Evolutionary conservation across 30 jellyfish, hydroid and myxozoan species (phyloP).

Genomic region (Turritopsis dohrnii): DNA sequence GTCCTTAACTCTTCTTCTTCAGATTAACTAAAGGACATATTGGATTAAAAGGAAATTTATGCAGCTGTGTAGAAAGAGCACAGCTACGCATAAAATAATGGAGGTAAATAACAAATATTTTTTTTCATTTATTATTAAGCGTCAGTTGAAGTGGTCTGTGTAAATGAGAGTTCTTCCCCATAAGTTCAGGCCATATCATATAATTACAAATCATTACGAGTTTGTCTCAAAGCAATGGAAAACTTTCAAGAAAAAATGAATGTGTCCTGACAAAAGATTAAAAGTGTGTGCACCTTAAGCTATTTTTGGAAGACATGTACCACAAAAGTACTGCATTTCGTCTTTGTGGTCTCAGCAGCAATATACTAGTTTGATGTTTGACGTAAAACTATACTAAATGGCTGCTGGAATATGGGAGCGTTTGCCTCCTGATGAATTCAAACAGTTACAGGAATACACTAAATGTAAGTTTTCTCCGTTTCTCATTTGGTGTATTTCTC

Average conservation of each 20-base stretch:
- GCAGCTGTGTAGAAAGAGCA: constrained; percentile 11
- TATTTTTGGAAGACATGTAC: neutral
- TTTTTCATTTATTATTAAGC: neutral
- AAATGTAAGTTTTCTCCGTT: constrained; percentile 52
- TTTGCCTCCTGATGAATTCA: constrained; percentile 80
- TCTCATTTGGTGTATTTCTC: neutral
- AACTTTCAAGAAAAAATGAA: neutral
- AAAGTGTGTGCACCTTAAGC: neutral
- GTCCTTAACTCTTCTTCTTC: neutral
- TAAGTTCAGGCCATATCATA: neutral
- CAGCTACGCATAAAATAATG: neutral
- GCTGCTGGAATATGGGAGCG: constrained; percentile 88
- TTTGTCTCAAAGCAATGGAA: neutral
- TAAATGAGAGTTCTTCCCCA: neutral
- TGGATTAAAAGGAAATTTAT: neutral
- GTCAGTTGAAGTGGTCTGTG: neutral
- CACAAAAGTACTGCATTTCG: neutral
- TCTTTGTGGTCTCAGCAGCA: neutral
- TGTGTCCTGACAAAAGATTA: neutral
- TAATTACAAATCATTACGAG: neutral
- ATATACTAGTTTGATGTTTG: neutral
- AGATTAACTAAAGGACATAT: neutral
- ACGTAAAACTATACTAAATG: neutral
- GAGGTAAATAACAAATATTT: neutral
- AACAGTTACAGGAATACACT: constrained; percentile 87